Evolutionary conservation across 2,888 invertebrate species (phyloP).

Genomic region (Acleris cristana): DNA sequence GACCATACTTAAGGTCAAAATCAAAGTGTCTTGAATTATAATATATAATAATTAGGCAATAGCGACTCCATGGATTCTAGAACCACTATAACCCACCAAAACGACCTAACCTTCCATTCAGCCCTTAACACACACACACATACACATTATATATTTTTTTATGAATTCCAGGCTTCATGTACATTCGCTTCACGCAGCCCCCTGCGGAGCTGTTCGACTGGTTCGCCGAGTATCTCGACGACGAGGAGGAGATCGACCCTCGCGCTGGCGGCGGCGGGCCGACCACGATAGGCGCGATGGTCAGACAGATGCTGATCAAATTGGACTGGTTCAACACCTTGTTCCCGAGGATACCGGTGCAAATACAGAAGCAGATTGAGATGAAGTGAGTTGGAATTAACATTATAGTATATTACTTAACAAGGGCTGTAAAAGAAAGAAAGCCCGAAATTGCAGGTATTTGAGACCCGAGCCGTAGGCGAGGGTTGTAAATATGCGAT

Average conservation of each 20-base stretch:
- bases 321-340: slow-evolving; percentile 99
- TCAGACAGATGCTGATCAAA: slow-evolving; percentile 96
- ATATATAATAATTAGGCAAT: too few species aligned
- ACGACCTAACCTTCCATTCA: too few species aligned
- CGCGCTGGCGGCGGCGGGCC: slow-evolving; percentile 98
- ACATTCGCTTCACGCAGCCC: slow-evolving; percentile 96
- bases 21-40: too few species aligned
- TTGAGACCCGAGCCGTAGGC: too few species aligned
- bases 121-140: too few species aligned
- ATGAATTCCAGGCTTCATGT: slow-evolving; percentile 85
- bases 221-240: slow-evolving; percentile 98
- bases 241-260: slow-evolving; percentile 98
- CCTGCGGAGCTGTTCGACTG: slow-evolving; percentile 98
- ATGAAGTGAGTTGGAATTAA: slow-evolving; percentile 86
- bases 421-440: too few species aligned
- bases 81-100: too few species aligned
- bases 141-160: not conserved
- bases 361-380: slow-evolving; percentile 96
- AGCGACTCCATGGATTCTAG: too few species aligned
- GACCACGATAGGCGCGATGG: slow-evolving; percentile 96
- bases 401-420: too few species aligned
- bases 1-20: too few species aligned
- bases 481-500: too few species aligned
- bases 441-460: too few species aligned
- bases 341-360: slow-evolving; percentile 99